Conservation (phyloP, 2,797 vertebrate genomes). For the Odontamblyopus rebecca region DNA sequence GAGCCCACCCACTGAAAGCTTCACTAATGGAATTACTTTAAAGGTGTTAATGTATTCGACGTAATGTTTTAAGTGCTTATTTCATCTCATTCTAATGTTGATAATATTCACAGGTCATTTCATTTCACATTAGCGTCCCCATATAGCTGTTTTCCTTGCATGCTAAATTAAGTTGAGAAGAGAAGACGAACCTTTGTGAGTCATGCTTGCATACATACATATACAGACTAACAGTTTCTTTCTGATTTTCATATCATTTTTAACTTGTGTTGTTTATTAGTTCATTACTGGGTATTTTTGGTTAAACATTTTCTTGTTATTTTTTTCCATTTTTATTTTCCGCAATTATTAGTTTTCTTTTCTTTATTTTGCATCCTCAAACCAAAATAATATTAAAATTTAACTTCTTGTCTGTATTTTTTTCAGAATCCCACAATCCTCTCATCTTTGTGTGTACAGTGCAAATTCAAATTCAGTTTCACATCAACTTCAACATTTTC, state of each 20-base stretch:
- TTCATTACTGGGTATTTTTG: background rate
- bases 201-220: background rate
- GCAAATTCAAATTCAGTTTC: constrained; percentile 29
- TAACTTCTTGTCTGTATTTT: background rate
- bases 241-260: background rate
- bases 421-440: background rate
- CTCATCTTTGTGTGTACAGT: constrained; percentile 29
- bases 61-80: constrained; percentile 20
- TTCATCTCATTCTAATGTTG: constrained; percentile 16
- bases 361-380: background rate
- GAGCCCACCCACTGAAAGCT: constrained; percentile 40
- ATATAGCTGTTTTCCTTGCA: constrained; percentile 3
- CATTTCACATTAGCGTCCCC: constrained; percentile 13
- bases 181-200: background rate
- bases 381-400: background rate
- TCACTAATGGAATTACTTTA: constrained; percentile 48
- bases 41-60: constrained; percentile 21
- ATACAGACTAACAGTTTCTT: background rate
- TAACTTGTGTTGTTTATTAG: background rate
- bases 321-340: too few species aligned
- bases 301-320: too few species aligned
- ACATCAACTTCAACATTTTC: background rate
- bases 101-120: constrained; percentile 26
- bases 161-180: constrained; percentile 17
- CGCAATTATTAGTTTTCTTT: background rate